Conservation (phyloP, 1,140 invertebrate species). For the Hirudo medicinalis region DNA sequence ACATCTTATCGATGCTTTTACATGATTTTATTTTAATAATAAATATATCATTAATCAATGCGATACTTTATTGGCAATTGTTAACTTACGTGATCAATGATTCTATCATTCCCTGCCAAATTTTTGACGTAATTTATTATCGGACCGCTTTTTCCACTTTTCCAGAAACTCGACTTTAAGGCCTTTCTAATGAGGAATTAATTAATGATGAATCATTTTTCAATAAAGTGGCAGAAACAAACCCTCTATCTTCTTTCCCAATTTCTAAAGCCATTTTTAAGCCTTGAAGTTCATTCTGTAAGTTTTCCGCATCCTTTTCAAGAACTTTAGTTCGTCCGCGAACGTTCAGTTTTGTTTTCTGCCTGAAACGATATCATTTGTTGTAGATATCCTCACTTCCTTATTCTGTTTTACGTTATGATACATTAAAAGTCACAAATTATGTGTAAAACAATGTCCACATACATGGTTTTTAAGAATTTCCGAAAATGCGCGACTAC, state of each 20-base stretch:
- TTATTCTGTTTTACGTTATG: background rate
- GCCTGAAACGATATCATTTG: background rate
- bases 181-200: background rate
- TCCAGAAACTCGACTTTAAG: background rate
- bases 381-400: background rate
- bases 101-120: background rate
- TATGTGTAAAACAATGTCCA: background rate
- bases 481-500: too few species aligned
- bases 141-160: conserved; percentile 1
- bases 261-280: background rate
- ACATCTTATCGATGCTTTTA: too few species aligned
- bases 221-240: background rate
- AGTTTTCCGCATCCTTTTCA: background rate
- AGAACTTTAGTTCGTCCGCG: background rate
- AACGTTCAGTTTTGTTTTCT: conserved; percentile 5
- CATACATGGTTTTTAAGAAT: background rate
- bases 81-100: background rate
- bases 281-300: background rate
- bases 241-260: conserved; percentile 3
- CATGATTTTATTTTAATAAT: background rate
- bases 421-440: background rate
- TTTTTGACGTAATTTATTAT: conserved; percentile 5
- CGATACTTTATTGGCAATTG: background rate
- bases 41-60: background rate
- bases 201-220: background rate